These are phyloP conservation scores for Hermaeophaga mercurialis DNA, from an alignment of 2,888 invertebrate species.

Conservation along the genomic window DNA sequence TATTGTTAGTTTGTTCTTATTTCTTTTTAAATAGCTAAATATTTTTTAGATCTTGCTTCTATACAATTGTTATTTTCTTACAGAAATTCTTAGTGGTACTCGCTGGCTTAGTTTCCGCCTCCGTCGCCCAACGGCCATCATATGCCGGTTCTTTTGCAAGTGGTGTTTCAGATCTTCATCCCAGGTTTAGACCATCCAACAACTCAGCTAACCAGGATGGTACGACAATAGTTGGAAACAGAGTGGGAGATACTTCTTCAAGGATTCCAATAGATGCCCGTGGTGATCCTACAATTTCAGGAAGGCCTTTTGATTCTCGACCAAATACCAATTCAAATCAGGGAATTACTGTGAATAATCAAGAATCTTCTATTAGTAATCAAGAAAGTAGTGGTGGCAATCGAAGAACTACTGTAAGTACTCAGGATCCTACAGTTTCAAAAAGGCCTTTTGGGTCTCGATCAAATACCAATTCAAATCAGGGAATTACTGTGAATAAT, in stretches of 20 bases:
- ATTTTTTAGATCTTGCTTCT: too few relatives aligned
- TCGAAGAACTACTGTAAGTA: too few relatives aligned
- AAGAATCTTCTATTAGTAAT: not conserved
- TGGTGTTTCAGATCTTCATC: conserved; percentile 34
- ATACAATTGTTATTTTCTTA: conserved; percentile 3
- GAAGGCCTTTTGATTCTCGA: conserved; percentile 11
- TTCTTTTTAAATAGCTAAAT: too few relatives aligned
- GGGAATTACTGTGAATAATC: too few relatives aligned
- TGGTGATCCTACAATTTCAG: conserved; percentile 67
- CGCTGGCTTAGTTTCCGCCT: conserved; percentile 18
- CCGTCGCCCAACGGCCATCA: conserved; percentile 65
- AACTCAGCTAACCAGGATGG: too few relatives aligned
- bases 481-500: too few relatives aligned
- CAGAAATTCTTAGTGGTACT: conserved; percentile 17
- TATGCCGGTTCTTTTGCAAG: conserved; percentile 66
- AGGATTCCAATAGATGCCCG: conserved; percentile 69
- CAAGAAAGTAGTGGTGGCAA: not conserved
- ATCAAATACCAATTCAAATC: too few relatives aligned
- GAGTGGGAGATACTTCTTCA: conserved; percentile 61
- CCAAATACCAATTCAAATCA: not conserved
- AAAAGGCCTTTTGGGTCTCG: too few relatives aligned
- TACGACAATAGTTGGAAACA: conserved; percentile 48
- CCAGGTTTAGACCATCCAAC: not conserved
- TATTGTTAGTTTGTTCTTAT: too few relatives aligned
- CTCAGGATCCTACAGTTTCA: too few relatives aligned